Evolutionary conservation across 2,797 vertebrate species (phyloP).

Genomic region (Pelochelys cantorii): DNA sequence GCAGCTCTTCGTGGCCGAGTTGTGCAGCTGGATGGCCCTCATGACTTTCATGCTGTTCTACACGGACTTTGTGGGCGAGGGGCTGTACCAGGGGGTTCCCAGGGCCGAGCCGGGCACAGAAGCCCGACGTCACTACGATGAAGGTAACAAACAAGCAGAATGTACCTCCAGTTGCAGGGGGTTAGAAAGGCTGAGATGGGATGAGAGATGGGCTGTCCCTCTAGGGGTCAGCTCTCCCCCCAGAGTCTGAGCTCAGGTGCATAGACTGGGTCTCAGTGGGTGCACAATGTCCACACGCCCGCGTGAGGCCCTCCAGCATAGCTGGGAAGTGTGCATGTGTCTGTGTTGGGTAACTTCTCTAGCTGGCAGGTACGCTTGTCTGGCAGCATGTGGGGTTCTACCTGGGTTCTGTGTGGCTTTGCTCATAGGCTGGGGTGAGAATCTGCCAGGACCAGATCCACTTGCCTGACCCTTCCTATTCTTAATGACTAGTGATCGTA

Average conservation of each 20-base stretch:
- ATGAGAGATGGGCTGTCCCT: background rate
- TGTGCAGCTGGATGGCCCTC: conserved; percentile 91
- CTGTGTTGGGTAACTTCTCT: background rate
- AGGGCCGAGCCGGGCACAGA: conserved; percentile 83
- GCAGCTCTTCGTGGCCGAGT: conserved; percentile 87
- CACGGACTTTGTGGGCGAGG: conserved; percentile 89
- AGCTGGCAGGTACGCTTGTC: background rate
- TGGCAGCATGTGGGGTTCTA: background rate
- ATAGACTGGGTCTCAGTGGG: background rate
- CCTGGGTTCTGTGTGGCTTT: background rate
- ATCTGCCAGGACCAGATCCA: background rate
- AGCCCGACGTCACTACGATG: conserved; percentile 85
- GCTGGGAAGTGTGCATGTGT: accelerated
- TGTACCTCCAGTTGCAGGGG: accelerated
- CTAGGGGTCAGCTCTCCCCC: background rate
- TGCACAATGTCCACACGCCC: background rate
- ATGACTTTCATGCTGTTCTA: conserved; percentile 92
- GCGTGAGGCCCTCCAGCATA: background rate
- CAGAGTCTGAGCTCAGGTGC: background rate
- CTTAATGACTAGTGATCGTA: background rate
- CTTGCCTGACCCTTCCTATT: background rate
- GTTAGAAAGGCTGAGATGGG: accelerated
- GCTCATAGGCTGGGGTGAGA: background rate
- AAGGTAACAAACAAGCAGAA: conserved; percentile 79
- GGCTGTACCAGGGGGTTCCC: conserved; percentile 87